Conservation (phyloP, 2,113 vertebrate species). For the Notechis scutatus region DNA sequence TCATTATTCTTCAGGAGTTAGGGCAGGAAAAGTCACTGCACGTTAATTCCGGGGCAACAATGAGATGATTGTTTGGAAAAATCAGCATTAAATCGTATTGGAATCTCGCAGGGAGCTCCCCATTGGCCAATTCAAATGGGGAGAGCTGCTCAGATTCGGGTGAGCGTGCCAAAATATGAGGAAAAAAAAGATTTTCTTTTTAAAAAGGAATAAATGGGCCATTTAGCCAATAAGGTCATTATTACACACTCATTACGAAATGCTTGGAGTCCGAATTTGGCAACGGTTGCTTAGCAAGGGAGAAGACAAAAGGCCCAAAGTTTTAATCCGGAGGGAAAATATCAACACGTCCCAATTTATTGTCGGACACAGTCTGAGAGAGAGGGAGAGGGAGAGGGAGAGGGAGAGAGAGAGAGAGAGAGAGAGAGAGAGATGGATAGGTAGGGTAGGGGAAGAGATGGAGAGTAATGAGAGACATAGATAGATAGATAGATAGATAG, state of each 20-base stretch:
- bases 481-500: no score
- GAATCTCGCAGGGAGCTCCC: background rate
- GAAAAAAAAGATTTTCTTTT: background rate
- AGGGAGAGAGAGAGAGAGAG: no score
- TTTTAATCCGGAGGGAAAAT: background rate
- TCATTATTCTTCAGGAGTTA: background rate
- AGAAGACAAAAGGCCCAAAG: background rate
- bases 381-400: no score
- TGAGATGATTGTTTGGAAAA: no score
- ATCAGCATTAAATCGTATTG: background rate
- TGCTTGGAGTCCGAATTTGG: no score
- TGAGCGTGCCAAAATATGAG: background rate
- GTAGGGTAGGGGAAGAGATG: no score
- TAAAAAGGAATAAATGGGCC: background rate
- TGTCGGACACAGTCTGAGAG: background rate
- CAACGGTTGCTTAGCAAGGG: background rate
- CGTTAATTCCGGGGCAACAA: fast-evolving
- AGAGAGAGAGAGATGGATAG: background rate
- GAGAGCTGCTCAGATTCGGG: background rate
- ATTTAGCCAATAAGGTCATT: background rate
- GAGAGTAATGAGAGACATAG: no score
- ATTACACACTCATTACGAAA: background rate
- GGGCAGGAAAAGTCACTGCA: background rate
- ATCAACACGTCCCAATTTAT: background rate
- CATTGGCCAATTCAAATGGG: background rate